These are phyloP conservation scores for Furcifer pardalis DNA, from an alignment of 2,797 vertebrate species.

Conservation along the genomic window DNA sequence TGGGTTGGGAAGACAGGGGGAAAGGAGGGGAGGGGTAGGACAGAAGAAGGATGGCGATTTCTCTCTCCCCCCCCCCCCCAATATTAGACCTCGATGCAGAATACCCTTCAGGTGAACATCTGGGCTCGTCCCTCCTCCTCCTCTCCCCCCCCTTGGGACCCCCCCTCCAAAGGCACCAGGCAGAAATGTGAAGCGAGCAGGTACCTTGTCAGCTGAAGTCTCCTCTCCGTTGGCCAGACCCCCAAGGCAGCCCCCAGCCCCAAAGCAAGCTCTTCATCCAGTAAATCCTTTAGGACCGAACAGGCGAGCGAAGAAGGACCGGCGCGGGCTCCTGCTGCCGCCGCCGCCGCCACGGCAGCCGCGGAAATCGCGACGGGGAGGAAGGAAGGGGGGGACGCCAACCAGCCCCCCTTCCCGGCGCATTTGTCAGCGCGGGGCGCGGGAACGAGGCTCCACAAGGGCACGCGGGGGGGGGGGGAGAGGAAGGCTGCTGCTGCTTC, in stretches of 20 bases:
- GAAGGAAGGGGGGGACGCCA: background rate
- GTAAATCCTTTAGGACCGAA: slow-evolving; percentile 29
- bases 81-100: slow-evolving; percentile 48
- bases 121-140: slow-evolving; percentile 31
- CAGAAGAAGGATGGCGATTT: too few relatives aligned
- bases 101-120: slow-evolving; percentile 56
- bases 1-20: too few relatives aligned
- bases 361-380: slow-evolving; percentile 26
- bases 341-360: background rate
- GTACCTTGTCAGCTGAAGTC: slow-evolving; percentile 40
- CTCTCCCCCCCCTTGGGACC: too few relatives aligned
- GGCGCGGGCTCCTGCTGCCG: background rate
- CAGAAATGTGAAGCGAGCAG: slow-evolving; percentile 20
- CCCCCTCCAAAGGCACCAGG: background rate
- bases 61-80: background rate
- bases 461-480: background rate
- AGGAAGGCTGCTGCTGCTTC: background rate
- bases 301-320: background rate
- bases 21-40: too few relatives aligned
- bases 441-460: slow-evolving; percentile 8
- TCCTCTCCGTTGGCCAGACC: slow-evolving; percentile 21
- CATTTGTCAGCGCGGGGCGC: slow-evolving; percentile 19
- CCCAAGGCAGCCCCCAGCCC: background rate
- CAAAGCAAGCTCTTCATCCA: slow-evolving; percentile 26
- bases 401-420: slow-evolving; percentile 14